Percentiles rank a stretch among this genome's conserved stretches.
These are phyloP conservation scores for mouse (Mus musculus) DNA, from an alignment of 2,113 vertebrate species.

Conservation along the genomic window DNA sequence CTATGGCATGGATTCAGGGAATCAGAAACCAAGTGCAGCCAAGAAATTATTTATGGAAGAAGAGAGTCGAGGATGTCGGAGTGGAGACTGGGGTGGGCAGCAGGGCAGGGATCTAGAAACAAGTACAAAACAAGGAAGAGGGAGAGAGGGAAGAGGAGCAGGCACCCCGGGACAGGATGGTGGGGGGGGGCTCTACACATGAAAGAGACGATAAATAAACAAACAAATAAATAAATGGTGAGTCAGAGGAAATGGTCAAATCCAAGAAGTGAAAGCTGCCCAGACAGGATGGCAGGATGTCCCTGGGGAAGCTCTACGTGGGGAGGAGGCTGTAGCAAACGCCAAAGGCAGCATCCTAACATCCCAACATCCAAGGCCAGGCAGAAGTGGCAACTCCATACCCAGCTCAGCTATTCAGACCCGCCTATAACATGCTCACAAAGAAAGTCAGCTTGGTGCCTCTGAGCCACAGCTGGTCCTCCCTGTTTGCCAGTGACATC, in stretches of 20 bases:
- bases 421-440: neutral
- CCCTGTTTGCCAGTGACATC: too few species aligned
- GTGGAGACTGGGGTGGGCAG: neutral
- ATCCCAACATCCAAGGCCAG: neutral
- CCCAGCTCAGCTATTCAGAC: rapidly evolving
- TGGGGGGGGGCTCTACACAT: neutral
- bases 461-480: neutral
- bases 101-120: neutral
- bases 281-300: neutral
- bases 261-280: neutral
- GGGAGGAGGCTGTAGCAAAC: too few species aligned
- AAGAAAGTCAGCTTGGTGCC: neutral
- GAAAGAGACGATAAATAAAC: neutral
- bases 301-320: neutral
- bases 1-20: neutral
- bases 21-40: neutral
- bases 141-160: neutral
- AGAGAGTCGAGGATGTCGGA: slow-evolving; percentile 1
- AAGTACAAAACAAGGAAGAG: neutral
- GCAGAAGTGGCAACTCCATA: neutral
- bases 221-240: neutral
- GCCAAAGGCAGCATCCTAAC: too few species aligned
- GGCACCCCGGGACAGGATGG: neutral
- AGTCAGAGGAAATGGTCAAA: neutral
- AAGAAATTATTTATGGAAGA: neutral